Evolutionary conservation across 2,797 vertebrate genomes (phyloP).

Genomic region (Synanceia verrucosa): DNA sequence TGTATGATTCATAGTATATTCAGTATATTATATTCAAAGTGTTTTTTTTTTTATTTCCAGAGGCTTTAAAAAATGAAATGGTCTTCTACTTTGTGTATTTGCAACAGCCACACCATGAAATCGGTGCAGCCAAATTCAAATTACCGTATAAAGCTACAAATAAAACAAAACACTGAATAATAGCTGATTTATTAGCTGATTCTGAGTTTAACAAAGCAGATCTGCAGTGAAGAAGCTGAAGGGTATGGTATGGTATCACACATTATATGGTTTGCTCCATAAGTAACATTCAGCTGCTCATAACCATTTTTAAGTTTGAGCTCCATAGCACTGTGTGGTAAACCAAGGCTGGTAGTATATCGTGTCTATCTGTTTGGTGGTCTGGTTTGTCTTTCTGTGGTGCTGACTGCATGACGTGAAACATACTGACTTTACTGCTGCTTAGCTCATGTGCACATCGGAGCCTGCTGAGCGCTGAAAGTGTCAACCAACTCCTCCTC

Average conservation of each 20-base stretch:
- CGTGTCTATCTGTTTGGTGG: conserved; percentile 6
- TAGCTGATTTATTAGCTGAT: neutral
- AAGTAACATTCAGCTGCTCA: neutral
- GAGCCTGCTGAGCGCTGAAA: neutral
- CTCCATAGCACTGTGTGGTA: neutral
- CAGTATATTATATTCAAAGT: neutral
- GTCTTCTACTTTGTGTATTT: neutral
- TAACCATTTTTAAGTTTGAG: conserved; percentile 8
- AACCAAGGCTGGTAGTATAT: neutral
- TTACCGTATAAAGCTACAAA: neutral
- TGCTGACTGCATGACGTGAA: conserved; percentile 35
- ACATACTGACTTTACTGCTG: no score
- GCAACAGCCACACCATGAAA: neutral
- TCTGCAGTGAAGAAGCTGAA: neutral
- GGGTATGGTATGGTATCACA: neutral
- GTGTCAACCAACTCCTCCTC: neutral
- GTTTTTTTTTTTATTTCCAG: neutral
- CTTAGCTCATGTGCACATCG: conserved; percentile 35
- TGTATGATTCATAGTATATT: neutral
- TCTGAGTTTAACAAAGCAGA: neutral
- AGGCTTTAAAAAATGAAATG: neutral
- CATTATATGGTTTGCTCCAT: neutral
- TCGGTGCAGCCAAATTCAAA: neutral
- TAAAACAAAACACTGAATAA: neutral
- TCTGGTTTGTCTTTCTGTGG: conserved; percentile 37